phyloP scores from a whole-genome alignment of 2,888 invertebrate genomes.

The Choreutis nemorana region DNA sequence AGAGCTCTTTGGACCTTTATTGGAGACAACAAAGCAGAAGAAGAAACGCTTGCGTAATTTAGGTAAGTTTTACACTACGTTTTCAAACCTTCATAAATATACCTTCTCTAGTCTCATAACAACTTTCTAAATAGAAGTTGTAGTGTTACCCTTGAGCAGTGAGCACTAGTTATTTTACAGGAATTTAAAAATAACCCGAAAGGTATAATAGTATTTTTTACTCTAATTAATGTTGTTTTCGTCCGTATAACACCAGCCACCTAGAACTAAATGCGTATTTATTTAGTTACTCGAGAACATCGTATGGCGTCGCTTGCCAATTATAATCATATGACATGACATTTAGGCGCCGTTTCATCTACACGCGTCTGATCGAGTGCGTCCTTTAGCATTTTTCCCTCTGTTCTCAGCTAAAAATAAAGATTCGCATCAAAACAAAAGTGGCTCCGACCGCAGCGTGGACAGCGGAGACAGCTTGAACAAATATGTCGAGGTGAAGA shows the following conservation, averaged over 20 bases:
- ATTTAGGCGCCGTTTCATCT: slow-evolving; percentile 38
- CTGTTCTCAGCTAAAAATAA: slow-evolving; percentile 58
- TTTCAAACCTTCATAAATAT: too few relatives aligned
- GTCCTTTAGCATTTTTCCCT: slow-evolving; percentile 29
- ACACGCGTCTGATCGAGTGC: slow-evolving; percentile 16
- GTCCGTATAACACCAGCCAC: background rate
- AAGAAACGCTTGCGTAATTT: slow-evolving; percentile 37
- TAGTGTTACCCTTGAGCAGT: too few relatives aligned
- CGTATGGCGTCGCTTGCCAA: slow-evolving; percentile 27
- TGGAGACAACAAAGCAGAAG: slow-evolving; percentile 55
- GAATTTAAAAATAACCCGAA: slow-evolving; percentile 1
- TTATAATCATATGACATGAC: slow-evolving; percentile 30
- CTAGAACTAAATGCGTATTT: slow-evolving; percentile 9
- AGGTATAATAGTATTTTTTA: background rate
- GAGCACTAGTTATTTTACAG: too few relatives aligned
- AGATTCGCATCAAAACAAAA: slow-evolving; percentile 48
- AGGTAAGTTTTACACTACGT: slow-evolving; percentile 36
- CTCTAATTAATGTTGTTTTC: slow-evolving; percentile 4
- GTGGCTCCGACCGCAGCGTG: too few relatives aligned
- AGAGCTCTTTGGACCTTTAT: slow-evolving; percentile 51
- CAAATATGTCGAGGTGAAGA: slow-evolving; percentile 28
- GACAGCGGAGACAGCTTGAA: slow-evolving; percentile 21
- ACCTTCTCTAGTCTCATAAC: slow-evolving; percentile 23
- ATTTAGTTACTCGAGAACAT: too few relatives aligned
- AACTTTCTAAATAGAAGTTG: too few relatives aligned